Percentiles rank a stretch among this genome's conserved stretches.
Conservation (phyloP, 53 echinoderm and acorn worm species). For the Echinarachnius parma region DNA sequence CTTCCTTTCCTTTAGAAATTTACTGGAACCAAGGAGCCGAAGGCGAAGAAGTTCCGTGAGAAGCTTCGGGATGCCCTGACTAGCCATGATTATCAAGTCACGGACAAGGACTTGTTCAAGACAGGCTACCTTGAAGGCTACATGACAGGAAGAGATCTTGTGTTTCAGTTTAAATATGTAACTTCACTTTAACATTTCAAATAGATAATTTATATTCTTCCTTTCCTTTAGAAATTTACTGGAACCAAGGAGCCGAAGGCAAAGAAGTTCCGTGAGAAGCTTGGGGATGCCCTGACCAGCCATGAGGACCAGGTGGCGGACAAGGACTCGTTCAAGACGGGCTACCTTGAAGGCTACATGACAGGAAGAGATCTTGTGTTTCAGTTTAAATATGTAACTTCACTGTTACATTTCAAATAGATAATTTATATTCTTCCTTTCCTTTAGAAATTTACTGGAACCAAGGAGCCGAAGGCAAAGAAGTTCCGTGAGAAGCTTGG, state of each 20-base stretch:
- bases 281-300: conserved; percentile 67
- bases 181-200: too few species aligned
- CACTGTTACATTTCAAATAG: not conserved
- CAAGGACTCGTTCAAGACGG: conserved; percentile 86
- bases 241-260: conserved; percentile 42
- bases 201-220: not conserved
- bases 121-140: conserved; percentile 85
- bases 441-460: conserved; percentile 29
- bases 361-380: conserved; percentile 75
- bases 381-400: too few species aligned
- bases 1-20: conserved; percentile 19
- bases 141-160: conserved; percentile 72
- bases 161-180: too few species aligned
- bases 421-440: not conserved
- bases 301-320: conserved; percentile 63
- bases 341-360: conserved; percentile 79
- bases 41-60: conserved; percentile 58
- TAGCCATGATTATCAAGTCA: conserved; percentile 52
- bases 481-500: conserved; percentile 74
- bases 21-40: conserved; percentile 40
- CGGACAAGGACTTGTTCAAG: conserved; percentile 84
- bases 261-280: conserved; percentile 65
- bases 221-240: conserved; percentile 26
- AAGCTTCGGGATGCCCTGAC: conserved; percentile 73
- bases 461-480: conserved; percentile 47